phyloP scores from a whole-genome alignment of 2,113 vertebrate genomes.

The Thermophis baileyi region DNA sequence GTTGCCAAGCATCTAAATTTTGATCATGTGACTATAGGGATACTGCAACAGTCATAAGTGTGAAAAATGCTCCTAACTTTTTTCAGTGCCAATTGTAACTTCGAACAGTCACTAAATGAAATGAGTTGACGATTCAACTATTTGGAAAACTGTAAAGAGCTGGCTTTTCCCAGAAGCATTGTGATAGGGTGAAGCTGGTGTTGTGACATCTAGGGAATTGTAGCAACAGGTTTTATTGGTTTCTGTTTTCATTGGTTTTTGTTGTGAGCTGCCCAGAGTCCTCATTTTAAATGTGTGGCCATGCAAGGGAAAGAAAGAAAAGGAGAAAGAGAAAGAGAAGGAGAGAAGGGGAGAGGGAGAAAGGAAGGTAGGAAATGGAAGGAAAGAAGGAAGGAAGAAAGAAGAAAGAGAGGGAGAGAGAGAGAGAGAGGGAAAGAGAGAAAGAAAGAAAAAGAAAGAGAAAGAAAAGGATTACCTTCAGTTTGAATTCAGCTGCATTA shows the following conservation, averaged over 20 bases:
- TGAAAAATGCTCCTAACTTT: too few species aligned
- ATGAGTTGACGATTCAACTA: background rate
- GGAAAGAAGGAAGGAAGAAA: too few species aligned
- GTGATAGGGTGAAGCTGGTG: background rate
- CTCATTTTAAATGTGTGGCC: background rate
- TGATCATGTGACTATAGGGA: too few species aligned
- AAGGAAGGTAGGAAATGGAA: too few species aligned
- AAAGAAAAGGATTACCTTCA: background rate
- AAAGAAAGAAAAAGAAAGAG: too few species aligned
- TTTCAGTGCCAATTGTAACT: background rate
- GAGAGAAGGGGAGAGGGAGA: too few species aligned
- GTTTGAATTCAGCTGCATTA: background rate
- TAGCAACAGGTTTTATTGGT: background rate
- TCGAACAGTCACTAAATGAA: background rate
- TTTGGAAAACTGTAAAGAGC: background rate
- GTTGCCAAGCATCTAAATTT: too few species aligned
- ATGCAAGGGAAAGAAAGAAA: background rate
- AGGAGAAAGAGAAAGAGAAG: background rate
- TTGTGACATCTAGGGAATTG: background rate
- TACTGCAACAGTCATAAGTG: too few species aligned
- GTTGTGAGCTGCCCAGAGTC: background rate
- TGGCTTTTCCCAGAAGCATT: background rate
- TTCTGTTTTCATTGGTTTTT: background rate
- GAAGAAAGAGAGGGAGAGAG: too few species aligned
- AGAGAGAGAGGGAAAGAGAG: too few species aligned